A percentile compares a stretch with the other conserved stretches of the same genome.
These are phyloP conservation scores for Anorthoa munda DNA, from an alignment of 2,888 invertebrate genomes.

Conservation along the genomic window DNA sequence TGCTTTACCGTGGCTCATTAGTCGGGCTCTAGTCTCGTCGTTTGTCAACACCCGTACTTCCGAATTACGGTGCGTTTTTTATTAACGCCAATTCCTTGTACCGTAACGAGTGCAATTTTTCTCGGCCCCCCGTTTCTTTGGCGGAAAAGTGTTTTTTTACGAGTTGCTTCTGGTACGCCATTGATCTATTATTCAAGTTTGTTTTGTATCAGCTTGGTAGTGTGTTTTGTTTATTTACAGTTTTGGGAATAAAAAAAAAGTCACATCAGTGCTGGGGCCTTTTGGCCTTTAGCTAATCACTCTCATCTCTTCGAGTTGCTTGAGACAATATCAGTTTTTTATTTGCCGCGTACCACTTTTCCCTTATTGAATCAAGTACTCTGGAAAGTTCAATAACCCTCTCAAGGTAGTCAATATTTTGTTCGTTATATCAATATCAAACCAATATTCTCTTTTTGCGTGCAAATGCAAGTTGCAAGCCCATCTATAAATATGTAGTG, in stretches of 20 bases:
- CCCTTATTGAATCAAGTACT: not conserved
- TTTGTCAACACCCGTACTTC: slow-evolving; percentile 85
- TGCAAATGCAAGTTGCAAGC: slow-evolving; percentile 10
- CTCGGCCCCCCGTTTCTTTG: slow-evolving; percentile 63
- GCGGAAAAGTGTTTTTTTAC: slow-evolving; percentile 70
- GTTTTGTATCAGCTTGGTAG: slow-evolving; percentile 48
- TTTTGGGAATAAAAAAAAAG: not conserved
- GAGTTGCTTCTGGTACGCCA: slow-evolving; percentile 65
- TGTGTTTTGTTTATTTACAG: slow-evolving; percentile 48
- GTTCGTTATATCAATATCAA: not conserved
- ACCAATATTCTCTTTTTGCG: not conserved
- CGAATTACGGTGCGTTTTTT: slow-evolving; percentile 82
- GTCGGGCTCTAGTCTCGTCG: slow-evolving; percentile 80
- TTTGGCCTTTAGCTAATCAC: not conserved
- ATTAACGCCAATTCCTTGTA: slow-evolving; percentile 87
- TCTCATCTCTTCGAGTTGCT: not conserved
- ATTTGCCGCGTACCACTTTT: not conserved
- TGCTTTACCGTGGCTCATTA: slow-evolving; percentile 85
- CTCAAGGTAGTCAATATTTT: no score
- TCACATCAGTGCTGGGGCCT: not conserved
- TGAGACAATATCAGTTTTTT: not conserved
- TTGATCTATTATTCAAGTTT: slow-evolving; percentile 72
- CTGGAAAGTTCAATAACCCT: not conserved
- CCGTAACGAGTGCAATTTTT: slow-evolving; percentile 87
- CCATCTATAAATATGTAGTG: slow-evolving; percentile 18